Base-by-base conservation (phyloP, 1,140 invertebrate genomes). In the Paracyclopina nana region DNA sequence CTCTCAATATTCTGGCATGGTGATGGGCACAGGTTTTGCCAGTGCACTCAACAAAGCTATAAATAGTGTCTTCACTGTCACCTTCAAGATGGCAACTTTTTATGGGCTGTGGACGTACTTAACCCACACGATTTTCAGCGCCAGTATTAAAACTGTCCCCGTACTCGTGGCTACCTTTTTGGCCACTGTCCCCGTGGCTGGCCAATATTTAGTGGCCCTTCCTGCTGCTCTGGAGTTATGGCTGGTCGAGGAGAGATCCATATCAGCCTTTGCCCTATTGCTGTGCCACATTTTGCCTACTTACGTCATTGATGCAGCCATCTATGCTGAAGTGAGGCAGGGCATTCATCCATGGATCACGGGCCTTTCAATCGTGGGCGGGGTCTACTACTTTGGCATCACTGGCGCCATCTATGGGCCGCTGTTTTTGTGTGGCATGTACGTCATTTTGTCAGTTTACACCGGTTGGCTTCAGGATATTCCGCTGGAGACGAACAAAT, bases 301-400 rank as follows among this genome's bases (percentile, higher is more conserved):
- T 11, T 52, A 41, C 11, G 22, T 52, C 2, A 41, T 52, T 11
- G 50, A 52, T 52, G 50, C 50, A 12, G 31, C 50, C 6, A 52
- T 52, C 11, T 52, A 52, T 22, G 22, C 31, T 26, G 50, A 52
- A 25, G 27, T 52, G 12, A 42, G 40, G 5, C 18, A 41, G 11
- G 50, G 38, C 8, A 52, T 52, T 25, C 50, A 52, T 52, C 50
- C 50, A 2, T 52, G 50, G 50, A 18, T 52, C 27, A 52, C 50
- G 2, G 50, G 50, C 20, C 50, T 52, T 12, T 22, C 30, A 42
- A 40, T 52, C 9, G 50, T 52, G 6, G 50, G 50, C 6, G 50
- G 50, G 3, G 31, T 52, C 4, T 52, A 52, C 25, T 44, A 20
- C 18, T 52, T 52, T 14, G 50, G 50, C 18, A 26, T 44, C 12